Evolutionary conservation across 2,888 invertebrate genomes (phyloP).

Genomic region (Scaeva pyrastri): DNA sequence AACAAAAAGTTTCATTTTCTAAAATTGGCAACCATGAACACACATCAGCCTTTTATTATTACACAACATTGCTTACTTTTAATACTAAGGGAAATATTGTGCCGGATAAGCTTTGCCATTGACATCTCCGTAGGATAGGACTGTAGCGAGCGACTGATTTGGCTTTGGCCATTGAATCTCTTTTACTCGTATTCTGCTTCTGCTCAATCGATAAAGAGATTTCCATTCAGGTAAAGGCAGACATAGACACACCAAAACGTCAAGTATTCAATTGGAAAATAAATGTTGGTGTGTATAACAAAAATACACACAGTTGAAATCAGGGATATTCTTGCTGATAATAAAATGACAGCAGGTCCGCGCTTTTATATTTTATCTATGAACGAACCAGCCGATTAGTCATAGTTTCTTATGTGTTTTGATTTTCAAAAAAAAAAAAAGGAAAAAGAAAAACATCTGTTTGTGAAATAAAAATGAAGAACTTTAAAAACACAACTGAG

Average conservation of each 20-base stretch:
- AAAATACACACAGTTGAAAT: constrained; percentile 31
- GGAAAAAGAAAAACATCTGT: constrained; percentile 50
- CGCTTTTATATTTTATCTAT: constrained; percentile 37
- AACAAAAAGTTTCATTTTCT: neutral
- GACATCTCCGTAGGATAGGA: neutral
- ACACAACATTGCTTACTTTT: constrained; percentile 24
- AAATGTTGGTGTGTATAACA: constrained; percentile 4
- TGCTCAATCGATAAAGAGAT: constrained; percentile 61
- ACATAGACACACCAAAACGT: constrained; percentile 36
- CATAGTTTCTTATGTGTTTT: constrained; percentile 47
- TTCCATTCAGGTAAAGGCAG: constrained; percentile 66
- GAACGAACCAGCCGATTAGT: constrained; percentile 48
- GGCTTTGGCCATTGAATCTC: constrained; percentile 42
- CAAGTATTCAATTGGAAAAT: constrained; percentile 12
- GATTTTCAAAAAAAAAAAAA: constrained; percentile 26
- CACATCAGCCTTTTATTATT: neutral
- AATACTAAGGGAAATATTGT: constrained; percentile 9
- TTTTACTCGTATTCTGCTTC: constrained; percentile 18
- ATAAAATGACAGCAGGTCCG: constrained; percentile 49
- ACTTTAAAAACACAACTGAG: constrained; percentile 16
- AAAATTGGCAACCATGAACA: neutral
- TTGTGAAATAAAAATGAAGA: constrained; percentile 16
- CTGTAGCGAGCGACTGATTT: constrained; percentile 34
- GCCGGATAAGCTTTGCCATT: constrained; percentile 50
- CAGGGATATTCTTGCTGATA: constrained; percentile 62